A percentile compares a stretch with the other conserved stretches of the same genome.
These are phyloP conservation scores for Nematostella vectensis DNA, from an alignment of 92 coral and sea anemone species.

Conservation along the genomic window DNA sequence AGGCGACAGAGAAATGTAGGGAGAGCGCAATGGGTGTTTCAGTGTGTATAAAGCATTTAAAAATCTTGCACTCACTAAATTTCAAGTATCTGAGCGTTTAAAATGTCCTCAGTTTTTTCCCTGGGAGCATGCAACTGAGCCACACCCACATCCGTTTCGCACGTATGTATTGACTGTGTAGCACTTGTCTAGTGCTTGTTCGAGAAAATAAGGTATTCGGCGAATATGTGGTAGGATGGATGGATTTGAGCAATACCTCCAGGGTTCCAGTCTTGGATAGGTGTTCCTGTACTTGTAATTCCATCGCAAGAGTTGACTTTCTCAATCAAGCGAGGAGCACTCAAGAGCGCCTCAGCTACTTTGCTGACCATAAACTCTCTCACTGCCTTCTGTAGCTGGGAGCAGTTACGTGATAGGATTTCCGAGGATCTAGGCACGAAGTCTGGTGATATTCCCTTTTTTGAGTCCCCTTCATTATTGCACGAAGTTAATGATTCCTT, in stretches of 20 bases:
- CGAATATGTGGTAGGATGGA: too few species aligned
- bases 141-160: too few species aligned
- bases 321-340: constrained; percentile 28
- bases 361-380: constrained; percentile 51
- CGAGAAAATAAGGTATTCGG: too few species aligned
- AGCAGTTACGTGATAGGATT: constrained; percentile 68
- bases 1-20: constrained; percentile 1
- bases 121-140: too few species aligned
- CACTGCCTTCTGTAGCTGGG: constrained; percentile 51
- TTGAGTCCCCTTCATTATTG: not conserved
- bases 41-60: too few species aligned
- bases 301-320: not conserved
- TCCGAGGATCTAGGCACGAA: constrained; percentile 60
- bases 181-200: too few species aligned
- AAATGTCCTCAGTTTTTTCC: too few species aligned
- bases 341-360: constrained; percentile 64
- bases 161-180: too few species aligned
- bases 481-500: not conserved
- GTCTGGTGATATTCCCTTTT: not conserved
- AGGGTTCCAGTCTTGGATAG: constrained; percentile 30
- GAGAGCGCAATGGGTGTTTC: too few species aligned
- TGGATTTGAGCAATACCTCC: too few species aligned
- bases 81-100: too few species aligned
- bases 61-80: too few species aligned
- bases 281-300: constrained; percentile 27